Evolutionary conservation across 2,797 vertebrate genomes (phyloP).

Genomic region (Syngnathus acus): DNA sequence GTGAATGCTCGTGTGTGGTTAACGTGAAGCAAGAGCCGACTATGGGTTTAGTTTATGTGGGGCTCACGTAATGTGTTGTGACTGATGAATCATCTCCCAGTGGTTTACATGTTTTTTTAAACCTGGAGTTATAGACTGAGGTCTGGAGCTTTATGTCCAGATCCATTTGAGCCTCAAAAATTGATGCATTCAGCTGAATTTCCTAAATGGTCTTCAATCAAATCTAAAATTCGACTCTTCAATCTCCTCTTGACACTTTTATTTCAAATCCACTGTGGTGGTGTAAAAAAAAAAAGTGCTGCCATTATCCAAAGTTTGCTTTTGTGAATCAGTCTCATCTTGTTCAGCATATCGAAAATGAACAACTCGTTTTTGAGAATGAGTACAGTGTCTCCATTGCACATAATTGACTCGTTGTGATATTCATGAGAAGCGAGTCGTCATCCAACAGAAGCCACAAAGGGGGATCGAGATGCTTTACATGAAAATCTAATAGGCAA

Average conservation of each 20-base stretch:
- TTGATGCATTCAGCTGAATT: not conserved
- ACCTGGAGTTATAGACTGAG: slow-evolving; percentile 64
- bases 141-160: slow-evolving; percentile 26
- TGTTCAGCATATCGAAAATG: slow-evolving; percentile 21
- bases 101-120: slow-evolving; percentile 62
- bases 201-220: not conserved
- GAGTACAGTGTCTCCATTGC: slow-evolving; percentile 32
- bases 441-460: slow-evolving; percentile 46
- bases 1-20: slow-evolving; percentile 56
- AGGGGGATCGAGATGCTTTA: slow-evolving; percentile 62
- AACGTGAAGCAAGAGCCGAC: slow-evolving; percentile 65
- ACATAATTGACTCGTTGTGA: slow-evolving; percentile 43
- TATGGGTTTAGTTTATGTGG: slow-evolving; percentile 73
- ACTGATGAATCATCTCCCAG: slow-evolving; percentile 73
- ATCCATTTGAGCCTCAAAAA: not conserved
- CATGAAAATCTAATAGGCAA: slow-evolving; percentile 70
- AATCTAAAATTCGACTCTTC: not conserved
- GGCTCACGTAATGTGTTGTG: slow-evolving; percentile 70
- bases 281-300: not conserved
- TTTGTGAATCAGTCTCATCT: slow-evolving; percentile 12
- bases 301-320: slow-evolving; percentile 12
- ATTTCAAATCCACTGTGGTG: not conserved
- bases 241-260: not conserved
- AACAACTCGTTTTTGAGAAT: slow-evolving; percentile 35
- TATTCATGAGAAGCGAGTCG: slow-evolving; percentile 45